Percentiles rank a stretch among this genome's conserved stretches.
These are phyloP conservation scores for Upupa epops DNA, from an alignment of 2,113 vertebrate genomes.

Conservation along the genomic window DNA sequence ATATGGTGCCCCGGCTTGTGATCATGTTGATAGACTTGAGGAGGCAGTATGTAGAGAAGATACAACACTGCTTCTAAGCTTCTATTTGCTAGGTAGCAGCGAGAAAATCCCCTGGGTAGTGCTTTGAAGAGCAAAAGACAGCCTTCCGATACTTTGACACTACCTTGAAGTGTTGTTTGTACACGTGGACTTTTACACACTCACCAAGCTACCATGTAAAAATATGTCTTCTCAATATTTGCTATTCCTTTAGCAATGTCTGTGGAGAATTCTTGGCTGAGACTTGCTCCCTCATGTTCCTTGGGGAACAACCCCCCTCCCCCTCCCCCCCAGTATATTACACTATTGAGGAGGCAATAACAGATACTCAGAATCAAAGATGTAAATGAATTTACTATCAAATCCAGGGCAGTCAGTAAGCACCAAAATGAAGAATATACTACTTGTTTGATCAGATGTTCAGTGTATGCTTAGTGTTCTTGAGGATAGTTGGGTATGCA, in stretches of 20 bases:
- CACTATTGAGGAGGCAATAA: neutral
- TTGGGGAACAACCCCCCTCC: fast-evolving
- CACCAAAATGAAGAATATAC: neutral
- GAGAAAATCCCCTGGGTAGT: neutral
- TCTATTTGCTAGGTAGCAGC: neutral
- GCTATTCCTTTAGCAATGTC: neutral
- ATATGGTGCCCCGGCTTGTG: neutral
- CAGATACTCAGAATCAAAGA: neutral
- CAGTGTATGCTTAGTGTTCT: neutral
- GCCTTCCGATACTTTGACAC: neutral
- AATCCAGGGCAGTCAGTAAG: neutral
- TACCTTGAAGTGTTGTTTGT: neutral
- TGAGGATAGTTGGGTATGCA: neutral
- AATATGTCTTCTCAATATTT: neutral
- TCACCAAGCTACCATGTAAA: neutral
- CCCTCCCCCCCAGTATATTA: neutral
- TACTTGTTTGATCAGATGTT: neutral
- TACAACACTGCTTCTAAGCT: neutral
- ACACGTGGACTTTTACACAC: neutral
- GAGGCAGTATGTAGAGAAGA: neutral
- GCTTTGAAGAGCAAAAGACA: neutral
- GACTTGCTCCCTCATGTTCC: neutral
- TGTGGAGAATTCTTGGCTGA: neutral
- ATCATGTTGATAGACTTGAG: neutral
- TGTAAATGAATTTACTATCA: neutral